phyloP scores from a whole-genome alignment of 2,888 invertebrate species.

The Penaeus monodon region DNA sequence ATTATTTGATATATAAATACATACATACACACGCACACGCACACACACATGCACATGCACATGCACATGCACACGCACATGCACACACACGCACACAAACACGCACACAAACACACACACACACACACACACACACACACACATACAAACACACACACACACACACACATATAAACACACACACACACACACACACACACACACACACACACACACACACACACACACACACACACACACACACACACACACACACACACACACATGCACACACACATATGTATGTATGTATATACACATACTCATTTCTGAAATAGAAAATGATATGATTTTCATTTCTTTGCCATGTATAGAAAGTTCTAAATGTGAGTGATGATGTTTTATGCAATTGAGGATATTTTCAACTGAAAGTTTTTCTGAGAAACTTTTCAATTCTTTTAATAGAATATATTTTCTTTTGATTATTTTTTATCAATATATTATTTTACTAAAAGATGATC shows the following conservation, averaged over 20 bases:
- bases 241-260: neutral
- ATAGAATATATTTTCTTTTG: too few relatives aligned
- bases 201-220: neutral
- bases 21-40: neutral
- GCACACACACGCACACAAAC: constrained; percentile 13
- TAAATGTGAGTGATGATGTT: too few relatives aligned
- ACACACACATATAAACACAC: neutral
- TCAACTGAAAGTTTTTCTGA: too few relatives aligned
- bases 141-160: neutral
- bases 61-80: neutral
- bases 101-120: neutral
- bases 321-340: too few relatives aligned
- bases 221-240: neutral
- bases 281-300: too few relatives aligned
- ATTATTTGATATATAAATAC: neutral
- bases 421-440: too few relatives aligned
- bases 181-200: neutral
- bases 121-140: neutral
- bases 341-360: too few relatives aligned
- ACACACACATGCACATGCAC: neutral
- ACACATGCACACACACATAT: too few relatives aligned
- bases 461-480: too few relatives aligned
- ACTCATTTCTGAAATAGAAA: too few relatives aligned
- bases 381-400: too few relatives aligned
- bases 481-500: too few relatives aligned